Percentiles rank a stretch among this genome's conserved stretches.
Evolutionary conservation across 92 coral and sea anemone genomes (phyloP).

Genomic region (Heliopora coerulea): DNA sequence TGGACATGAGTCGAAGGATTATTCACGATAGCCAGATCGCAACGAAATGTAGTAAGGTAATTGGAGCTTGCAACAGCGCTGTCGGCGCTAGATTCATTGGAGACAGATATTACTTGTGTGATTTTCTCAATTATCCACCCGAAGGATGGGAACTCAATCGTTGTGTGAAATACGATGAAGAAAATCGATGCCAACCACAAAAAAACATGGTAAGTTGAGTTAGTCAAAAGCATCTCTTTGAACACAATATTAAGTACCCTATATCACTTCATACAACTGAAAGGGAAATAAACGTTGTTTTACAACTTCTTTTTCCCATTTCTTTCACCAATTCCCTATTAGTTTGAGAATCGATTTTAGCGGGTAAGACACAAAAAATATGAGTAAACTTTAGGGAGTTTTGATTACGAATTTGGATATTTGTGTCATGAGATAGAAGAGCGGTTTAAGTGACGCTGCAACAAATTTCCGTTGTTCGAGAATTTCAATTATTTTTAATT

Average conservation of each 20-base stretch:
- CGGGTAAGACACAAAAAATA: too few relatives aligned
- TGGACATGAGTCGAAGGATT: slow-evolving; percentile 28
- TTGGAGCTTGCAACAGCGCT: slow-evolving; percentile 19
- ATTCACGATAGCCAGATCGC: neutral
- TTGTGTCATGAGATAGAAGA: too few relatives aligned
- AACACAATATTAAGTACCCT: neutral
- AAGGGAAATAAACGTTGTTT: too few relatives aligned
- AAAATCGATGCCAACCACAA: slow-evolving; percentile 28
- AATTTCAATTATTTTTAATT: too few relatives aligned
- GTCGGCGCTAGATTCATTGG: slow-evolving; percentile 25
- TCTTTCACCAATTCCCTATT: too few relatives aligned
- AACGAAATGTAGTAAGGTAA: slow-evolving; percentile 11
- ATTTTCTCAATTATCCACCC: slow-evolving; percentile 33
- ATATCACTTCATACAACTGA: too few relatives aligned
- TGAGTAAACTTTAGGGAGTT: too few relatives aligned
- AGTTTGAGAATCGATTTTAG: too few relatives aligned
- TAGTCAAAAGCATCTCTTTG: neutral
- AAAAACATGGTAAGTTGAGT: slow-evolving; percentile 3
- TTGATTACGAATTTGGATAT: too few relatives aligned
- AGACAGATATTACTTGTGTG: slow-evolving; percentile 7
- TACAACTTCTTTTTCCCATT: too few relatives aligned
- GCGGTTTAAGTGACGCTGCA: too few relatives aligned
- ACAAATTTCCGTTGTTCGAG: neutral
- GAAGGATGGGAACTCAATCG: slow-evolving; percentile 39
- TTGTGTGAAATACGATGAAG: slow-evolving; percentile 40